A percentile compares a stretch with the other conserved stretches of the same genome.
Evolutionary conservation across 2,888 invertebrate species (phyloP).

Genomic region (Criorhina ranunculi): DNA sequence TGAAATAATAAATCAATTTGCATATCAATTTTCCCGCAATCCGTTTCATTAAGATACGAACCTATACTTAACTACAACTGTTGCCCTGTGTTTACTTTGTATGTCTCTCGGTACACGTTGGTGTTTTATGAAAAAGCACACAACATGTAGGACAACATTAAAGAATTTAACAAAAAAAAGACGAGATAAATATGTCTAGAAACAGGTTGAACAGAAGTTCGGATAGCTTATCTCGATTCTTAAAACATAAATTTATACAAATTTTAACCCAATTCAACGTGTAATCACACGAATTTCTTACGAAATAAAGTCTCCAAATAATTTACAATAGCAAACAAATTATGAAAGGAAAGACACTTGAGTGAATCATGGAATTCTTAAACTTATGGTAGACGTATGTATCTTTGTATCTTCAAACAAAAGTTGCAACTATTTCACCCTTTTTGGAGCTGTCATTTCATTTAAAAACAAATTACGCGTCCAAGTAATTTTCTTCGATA

Average conservation of each 20-base stretch:
- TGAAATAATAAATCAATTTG: not conserved
- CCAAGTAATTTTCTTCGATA: not conserved
- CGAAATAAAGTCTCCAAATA: slow-evolving; percentile 9
- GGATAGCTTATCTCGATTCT: not conserved
- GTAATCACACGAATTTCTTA: not conserved
- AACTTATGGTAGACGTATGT: not conserved
- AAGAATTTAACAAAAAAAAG: slow-evolving; percentile 4
- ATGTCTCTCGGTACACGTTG: not conserved
- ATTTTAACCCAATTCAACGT: slow-evolving; percentile 19
- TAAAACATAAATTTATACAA: slow-evolving; percentile 19
- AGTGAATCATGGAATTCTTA: not conserved
- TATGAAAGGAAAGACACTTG: slow-evolving; percentile 8
- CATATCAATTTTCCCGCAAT: not conserved
- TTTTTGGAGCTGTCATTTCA: not conserved
- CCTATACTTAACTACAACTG: no score
- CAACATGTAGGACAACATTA: slow-evolving; percentile 11
- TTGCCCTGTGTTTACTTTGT: not conserved
- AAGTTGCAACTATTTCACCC: not conserved
- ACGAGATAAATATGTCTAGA: slow-evolving; percentile 11
- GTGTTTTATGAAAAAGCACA: slow-evolving; percentile 13
- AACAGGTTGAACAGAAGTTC: not conserved
- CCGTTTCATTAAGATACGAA: not conserved
- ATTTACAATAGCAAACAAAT: not conserved
- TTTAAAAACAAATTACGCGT: not conserved
- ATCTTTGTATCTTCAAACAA: not conserved